A percentile compares a stretch with the other conserved stretches of the same genome.
Conservation (phyloP, 2,888 invertebrate genomes). For the Clistopyga incitator region DNA sequence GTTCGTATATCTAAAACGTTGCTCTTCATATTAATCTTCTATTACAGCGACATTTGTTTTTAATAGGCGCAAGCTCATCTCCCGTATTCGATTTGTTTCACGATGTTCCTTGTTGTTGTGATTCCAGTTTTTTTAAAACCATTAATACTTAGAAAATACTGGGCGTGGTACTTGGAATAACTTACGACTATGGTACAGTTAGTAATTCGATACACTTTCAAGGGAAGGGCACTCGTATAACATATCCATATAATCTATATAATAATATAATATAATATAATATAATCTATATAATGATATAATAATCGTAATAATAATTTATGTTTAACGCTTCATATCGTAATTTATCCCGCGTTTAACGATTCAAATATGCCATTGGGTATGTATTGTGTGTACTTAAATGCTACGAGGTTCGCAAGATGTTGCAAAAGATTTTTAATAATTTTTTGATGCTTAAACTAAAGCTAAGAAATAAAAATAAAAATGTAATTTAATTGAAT, state of each 20-base stretch:
- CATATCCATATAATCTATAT: slow-evolving; percentile 67
- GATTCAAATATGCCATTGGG: slow-evolving; percentile 18
- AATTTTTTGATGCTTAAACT: background rate
- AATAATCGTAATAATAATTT: slow-evolving; percentile 64
- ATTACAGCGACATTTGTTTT: slow-evolving; percentile 5
- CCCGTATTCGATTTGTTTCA: slow-evolving; percentile 23
- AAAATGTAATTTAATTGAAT: too few relatives aligned
- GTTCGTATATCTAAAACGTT: slow-evolving; percentile 6
- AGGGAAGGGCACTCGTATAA: slow-evolving; percentile 76
- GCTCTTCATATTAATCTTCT: slow-evolving; percentile 17
- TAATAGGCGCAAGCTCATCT: slow-evolving; percentile 25
- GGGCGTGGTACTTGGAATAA: slow-evolving; percentile 79
- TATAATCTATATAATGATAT: slow-evolving; percentile 12
- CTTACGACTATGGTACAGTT: slow-evolving; percentile 75
- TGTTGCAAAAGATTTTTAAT: slow-evolving; percentile 28
- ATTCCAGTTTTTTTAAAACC: slow-evolving; percentile 57
- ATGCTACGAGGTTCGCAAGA: slow-evolving; percentile 16
- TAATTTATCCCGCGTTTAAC: slow-evolving; percentile 41
- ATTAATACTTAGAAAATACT: slow-evolving; percentile 80
- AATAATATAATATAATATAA: slow-evolving; percentile 69
- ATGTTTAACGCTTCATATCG: slow-evolving; percentile 53
- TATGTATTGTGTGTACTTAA: background rate
- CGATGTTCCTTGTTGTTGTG: slow-evolving; percentile 55
- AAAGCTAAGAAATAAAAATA: background rate
- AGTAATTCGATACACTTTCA: slow-evolving; percentile 76